Evolutionary conservation across 2,888 invertebrate genomes (phyloP), one percentile per base, ranked within the genome.

Genomic region (Phortica magna): DNA sequence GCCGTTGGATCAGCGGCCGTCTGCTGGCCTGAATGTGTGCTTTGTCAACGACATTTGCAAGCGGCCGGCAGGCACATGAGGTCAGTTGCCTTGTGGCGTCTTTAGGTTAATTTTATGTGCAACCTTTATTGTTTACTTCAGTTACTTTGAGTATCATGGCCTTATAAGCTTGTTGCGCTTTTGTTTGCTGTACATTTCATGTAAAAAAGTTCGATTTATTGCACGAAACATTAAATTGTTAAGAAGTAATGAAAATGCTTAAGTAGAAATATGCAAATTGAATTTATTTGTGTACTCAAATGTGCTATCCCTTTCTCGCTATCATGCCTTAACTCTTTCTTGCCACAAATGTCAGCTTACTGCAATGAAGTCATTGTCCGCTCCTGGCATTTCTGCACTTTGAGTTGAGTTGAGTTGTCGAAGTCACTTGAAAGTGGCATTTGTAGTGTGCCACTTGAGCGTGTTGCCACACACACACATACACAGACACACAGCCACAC

Each of bases 11-110:
- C 95, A 96, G 83, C 94, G 81, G 96, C 95, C 0, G 93, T 96
- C 9, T 96, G 95, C 92, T 96, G 96, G 95, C 96, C 96, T 0
- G 96, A 97, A 88, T 96, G 96, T 84, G 95, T 96, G 0, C 93
- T 96, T 7, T 93, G 95, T 75, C 95, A 96, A 85, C 94, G 93
- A 72, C 96, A 96, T 87, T 92, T 96, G 17, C 95, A 95, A 83
- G 95, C 95, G 0, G 94, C 95, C 0, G 93, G 94, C 0, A 94
- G 95, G 89, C 93, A 95, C 82, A 91, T 96, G 88, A 94, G 93
- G 84, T 89, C 76, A 78, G 64, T 72, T 70, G 55, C 53, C 31
- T 42, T 10, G 12, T 12, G 22, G 3, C 48, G 3, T 14, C 48
- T 12, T 14, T 12, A 48, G 7, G 10, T 12, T 48, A 12, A 31